Base-by-base conservation (phyloP, 2,888 invertebrate species). In the Alsophila aescularia region DNA sequence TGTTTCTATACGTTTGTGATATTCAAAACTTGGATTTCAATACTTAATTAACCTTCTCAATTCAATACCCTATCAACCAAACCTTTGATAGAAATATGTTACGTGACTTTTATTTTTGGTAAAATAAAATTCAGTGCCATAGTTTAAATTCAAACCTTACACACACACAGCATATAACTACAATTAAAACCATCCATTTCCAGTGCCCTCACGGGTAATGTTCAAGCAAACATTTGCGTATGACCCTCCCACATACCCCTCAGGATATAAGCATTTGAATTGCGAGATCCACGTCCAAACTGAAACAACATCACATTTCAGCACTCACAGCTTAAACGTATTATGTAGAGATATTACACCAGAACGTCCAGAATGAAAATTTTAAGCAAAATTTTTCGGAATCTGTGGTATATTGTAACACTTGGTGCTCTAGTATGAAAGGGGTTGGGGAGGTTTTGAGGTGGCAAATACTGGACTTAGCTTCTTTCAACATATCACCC, bases 171-270 rank as follows among this genome's bases (percentile, higher is more conserved):
- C n/a, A n/a, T n/a, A n/a, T 37, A 43, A 34, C 41, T 37, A 41
- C 45, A 55, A 55, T 50, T 45, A 55, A 45, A 45, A 47, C 52
- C 57, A 57, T 50, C 47, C 53, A 57, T 49, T 47, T 37, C 34
- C 7, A 43, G 32, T 34, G 61, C 62, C 59, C 69, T 56, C 56
- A 58, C 55, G 69, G 69, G 70, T 75, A 75, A 77, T 79, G 73
- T 73, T 72, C 64, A 73, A 66, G 71, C 76, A 81, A 83, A 85
- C 79, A 82, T 81, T 81, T 77, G 77, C 73, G 64, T 77, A 72
- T 70, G 75, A 69, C 68, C 69, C 68, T 58, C 64, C 62, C 56
- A 42, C 48, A 59, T 27, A 21, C 47, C 40, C n/a, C 42, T 16
- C 44, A 47, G 40, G 36, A 45, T 18, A 44, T 50, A 50, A 27